Conservation (phyloP, 2,888 invertebrate genomes). For the Oasisia sp. region DNA sequence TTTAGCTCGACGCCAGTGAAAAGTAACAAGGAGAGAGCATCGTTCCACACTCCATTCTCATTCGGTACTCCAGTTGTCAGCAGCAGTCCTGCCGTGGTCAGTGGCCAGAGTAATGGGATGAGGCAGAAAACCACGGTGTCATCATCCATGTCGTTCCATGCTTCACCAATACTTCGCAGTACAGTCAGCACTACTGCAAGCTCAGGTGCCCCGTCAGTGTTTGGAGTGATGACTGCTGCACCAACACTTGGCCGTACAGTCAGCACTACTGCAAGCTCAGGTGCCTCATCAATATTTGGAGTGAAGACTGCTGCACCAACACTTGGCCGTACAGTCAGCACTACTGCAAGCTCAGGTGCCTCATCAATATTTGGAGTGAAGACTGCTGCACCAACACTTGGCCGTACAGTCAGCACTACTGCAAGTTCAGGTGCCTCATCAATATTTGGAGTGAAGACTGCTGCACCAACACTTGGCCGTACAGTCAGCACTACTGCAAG, state of each 20-base stretch:
- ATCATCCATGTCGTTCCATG: too few species aligned
- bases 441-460: too few species aligned
- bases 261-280: too few species aligned
- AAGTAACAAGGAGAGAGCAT: conserved; percentile 32
- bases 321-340: background rate
- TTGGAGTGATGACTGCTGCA: conserved; percentile 21
- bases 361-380: conserved; percentile 18
- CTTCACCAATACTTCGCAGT: conserved; percentile 23
- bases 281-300: background rate
- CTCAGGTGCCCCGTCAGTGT: background rate
- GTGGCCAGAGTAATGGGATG: background rate
- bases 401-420: too few species aligned
- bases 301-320: background rate
- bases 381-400: conserved; percentile 23
- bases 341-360: background rate
- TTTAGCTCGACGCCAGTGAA: conserved; percentile 77
- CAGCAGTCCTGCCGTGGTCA: conserved; percentile 26
- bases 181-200: background rate
- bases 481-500: too few species aligned
- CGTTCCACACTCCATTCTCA: conserved; percentile 32
- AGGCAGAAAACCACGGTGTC: too few species aligned
- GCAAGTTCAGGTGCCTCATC: too few species aligned
- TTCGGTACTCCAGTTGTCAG: background rate
- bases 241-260: conserved; percentile 23
- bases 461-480: too few species aligned